Base-by-base conservation (phyloP, 2,797 vertebrate species). In the Acanthis flammea region DNA sequence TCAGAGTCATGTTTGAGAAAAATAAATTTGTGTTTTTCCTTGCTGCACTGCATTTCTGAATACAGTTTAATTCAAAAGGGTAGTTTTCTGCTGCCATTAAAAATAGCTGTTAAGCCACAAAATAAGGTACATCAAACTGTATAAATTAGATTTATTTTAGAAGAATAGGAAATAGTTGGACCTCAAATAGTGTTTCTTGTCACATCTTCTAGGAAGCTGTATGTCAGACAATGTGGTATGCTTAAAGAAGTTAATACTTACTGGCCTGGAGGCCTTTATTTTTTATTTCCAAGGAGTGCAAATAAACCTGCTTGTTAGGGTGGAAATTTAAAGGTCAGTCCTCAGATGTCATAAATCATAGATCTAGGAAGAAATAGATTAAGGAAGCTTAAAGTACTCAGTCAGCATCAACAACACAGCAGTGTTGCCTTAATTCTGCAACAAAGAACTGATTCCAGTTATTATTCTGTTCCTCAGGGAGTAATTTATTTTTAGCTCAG, bases 241-340 rank as follows among this genome's bases (percentile, higher is more conserved):
- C 15, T 84, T 90, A 93, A 93, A 89, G 63, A 77, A 82, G 30
- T 79, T 95, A 95, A 93, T 92, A 76, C 41, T 73, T 58, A 61
- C 48, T 77, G 53, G 55, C 84, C 92, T 77, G 53, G 19, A 95
- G 93, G 75, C 74, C 42, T 95, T 73, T 93, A 58, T 85, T 93
- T 96, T 95, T 94, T 86, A 92, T 89, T 82, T 87, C 8, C 25
- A 61, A 90, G 37, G 42, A 90, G 60, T 82, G 68, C 31, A 95
- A 94, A 94, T 86, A 95, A 95, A 93, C 71, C 65, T 94, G 63
- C 88, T 95, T 95, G 90, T 94, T 95, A 86, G 75, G 88, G 86
- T 57, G 77, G 48, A 95, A 95, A 95, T 89, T 82, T 94, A 95
- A 95, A 93, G 94, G 92, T 94, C 92, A 93, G 42, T 82, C 48